A percentile compares a stretch with the other conserved stretches of the same genome.
Conservation (phyloP, 2,888 invertebrate genomes). For the Chelonus formosanus region DNA sequence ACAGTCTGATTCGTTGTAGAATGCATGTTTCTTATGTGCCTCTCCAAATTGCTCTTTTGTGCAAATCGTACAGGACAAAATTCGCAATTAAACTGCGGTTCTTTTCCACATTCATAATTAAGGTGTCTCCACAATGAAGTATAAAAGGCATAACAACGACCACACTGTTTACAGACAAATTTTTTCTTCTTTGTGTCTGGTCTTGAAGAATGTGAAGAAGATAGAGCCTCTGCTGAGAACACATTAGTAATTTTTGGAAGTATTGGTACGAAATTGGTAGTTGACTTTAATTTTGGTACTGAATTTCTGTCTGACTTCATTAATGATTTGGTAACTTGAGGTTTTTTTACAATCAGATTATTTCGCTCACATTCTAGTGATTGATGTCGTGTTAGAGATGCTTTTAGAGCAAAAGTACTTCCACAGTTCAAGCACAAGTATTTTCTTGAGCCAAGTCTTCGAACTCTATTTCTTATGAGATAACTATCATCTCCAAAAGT, state of each 20-base stretch:
- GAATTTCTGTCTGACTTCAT: neutral
- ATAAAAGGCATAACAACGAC: conserved; percentile 55
- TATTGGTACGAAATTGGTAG: too few species aligned
- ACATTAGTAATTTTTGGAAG: too few species aligned
- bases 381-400: conserved; percentile 54
- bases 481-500: conserved; percentile 37
- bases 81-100: conserved; percentile 71
- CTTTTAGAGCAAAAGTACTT: conserved; percentile 52
- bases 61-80: conserved; percentile 71
- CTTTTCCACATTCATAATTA: conserved; percentile 70
- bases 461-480: conserved; percentile 33
- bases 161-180: conserved; percentile 52
- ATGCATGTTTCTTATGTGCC: conserved; percentile 63
- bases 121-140: conserved; percentile 59
- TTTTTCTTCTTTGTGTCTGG: conserved; percentile 46
- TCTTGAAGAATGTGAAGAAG: neutral
- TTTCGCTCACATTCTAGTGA: conserved; percentile 46
- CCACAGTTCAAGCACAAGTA: conserved; percentile 56
- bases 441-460: conserved; percentile 46
- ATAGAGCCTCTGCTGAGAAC: too few species aligned
- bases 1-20: neutral
- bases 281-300: too few species aligned
- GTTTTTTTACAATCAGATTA: neutral
- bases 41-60: conserved; percentile 68
- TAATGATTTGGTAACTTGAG: neutral